Conservation (phyloP, 2,113 vertebrate species). For the Protomyctophum bolini region DNA sequence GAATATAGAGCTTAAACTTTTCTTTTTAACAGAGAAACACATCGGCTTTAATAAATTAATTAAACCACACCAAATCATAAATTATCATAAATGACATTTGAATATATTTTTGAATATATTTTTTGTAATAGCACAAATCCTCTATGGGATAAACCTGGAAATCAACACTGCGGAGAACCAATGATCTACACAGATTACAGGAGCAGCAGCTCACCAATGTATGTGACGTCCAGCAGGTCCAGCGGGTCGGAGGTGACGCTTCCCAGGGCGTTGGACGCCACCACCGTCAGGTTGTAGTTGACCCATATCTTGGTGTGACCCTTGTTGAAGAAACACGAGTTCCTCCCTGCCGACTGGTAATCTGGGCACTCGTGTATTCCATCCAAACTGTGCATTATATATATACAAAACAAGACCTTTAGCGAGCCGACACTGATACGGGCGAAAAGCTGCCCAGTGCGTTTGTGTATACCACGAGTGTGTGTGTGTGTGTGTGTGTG, state of each 20-base stretch:
- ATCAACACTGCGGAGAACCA: too few relatives aligned
- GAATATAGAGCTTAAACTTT: too few relatives aligned
- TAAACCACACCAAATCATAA: too few relatives aligned
- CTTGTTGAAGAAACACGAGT: constrained; percentile 91
- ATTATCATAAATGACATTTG: too few relatives aligned
- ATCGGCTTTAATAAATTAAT: too few relatives aligned
- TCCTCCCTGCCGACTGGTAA: constrained; percentile 83
- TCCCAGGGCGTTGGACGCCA: constrained; percentile 84
- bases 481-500: too few relatives aligned
- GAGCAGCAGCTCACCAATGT: constrained; percentile 81
- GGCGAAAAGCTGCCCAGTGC: not conserved
- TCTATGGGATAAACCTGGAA: too few relatives aligned
- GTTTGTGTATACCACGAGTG: not conserved
- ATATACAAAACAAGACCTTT: constrained; percentile 30
- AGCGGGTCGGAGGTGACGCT: constrained; percentile 78
- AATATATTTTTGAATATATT: too few relatives aligned
- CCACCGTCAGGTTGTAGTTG: constrained; percentile 83
- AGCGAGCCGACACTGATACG: not conserved
- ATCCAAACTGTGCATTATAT: constrained; percentile 48
- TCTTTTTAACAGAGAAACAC: too few relatives aligned
- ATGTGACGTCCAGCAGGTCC: constrained; percentile 80
- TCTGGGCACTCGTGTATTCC: constrained; percentile 86
- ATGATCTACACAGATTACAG: too few relatives aligned
- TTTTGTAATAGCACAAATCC: too few relatives aligned
- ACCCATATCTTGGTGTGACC: constrained; percentile 85